phyloP scores from a whole-genome alignment of 1,140 invertebrate species.

The Contarinia nasturtii region DNA sequence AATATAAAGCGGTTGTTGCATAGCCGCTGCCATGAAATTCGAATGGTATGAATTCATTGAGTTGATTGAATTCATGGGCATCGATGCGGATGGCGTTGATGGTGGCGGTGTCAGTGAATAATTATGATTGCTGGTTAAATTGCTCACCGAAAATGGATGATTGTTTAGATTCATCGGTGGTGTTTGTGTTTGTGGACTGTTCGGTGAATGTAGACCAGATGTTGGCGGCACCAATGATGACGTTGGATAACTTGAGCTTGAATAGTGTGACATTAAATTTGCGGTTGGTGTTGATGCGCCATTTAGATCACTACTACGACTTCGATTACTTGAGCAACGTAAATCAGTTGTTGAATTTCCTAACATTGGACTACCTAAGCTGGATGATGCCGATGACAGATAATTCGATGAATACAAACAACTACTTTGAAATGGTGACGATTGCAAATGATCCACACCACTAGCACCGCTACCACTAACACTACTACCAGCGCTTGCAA shows the following conservation, averaged over 20 bases:
- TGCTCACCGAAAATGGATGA: slow-evolving; percentile 17
- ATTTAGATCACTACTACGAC: too few species aligned
- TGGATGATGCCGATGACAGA: not conserved
- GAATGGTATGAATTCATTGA: slow-evolving; percentile 14
- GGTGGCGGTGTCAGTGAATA: slow-evolving; percentile 10
- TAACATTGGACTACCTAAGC: not conserved
- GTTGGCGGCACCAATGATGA: slow-evolving; percentile 3
- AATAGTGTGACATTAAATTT: slow-evolving; percentile 3
- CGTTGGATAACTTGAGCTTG: slow-evolving; percentile 5
- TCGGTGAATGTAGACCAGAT: slow-evolving; percentile 9
- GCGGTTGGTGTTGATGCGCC: too few species aligned
- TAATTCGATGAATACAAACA: not conserved
- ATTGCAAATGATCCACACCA: not conserved
- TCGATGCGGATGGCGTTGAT: slow-evolving; percentile 14
- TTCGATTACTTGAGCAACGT: too few species aligned
- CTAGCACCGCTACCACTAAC: slow-evolving; percentile 11
- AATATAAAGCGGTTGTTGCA: not conserved
- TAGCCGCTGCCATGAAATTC: slow-evolving; percentile 11
- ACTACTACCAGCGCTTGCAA: slow-evolving; percentile 11
- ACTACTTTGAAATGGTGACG: not conserved
- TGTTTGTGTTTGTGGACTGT: slow-evolving; percentile 9
- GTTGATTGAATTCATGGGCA: slow-evolving; percentile 2
- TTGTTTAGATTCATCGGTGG: slow-evolving; percentile 9
- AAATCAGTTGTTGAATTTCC: not conserved
- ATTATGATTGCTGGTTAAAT: slow-evolving; percentile 12